Base-by-base conservation (phyloP, 2,797 vertebrate genomes). In the Enteromius unitaeniatus region DNA sequence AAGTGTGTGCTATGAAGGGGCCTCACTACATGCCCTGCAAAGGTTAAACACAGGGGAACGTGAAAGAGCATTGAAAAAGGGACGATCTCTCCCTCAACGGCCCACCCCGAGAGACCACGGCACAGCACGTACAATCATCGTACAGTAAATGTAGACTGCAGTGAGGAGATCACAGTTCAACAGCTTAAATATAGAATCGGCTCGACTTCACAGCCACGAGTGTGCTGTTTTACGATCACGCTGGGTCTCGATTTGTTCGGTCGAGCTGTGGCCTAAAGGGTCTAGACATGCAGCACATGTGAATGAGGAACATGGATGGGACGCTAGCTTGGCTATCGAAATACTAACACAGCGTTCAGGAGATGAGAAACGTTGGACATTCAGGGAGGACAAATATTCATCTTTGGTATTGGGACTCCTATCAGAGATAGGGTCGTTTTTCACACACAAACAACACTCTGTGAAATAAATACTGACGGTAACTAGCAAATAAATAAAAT, bases 351-450 rank as follows among this genome's bases (percentile, higher is more conserved):
- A 76, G 83, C 74, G 64, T 23, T 81, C 82, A 72, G 51, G 74
- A 83, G 82, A 83, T 78, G 74, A 70, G 45, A 77, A 76, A 82
- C 62, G 31, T 55, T 5, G 26, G 75, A 95, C 94, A 96, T 95
- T 95, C 95, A 95, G 93, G 94, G 94, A 94, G 92, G 92, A 90
- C 91, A 94, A 86, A 95, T 93, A 93, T 94, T 94, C 89, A 93
- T 96, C 95, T 96, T 96, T 96, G 95, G 95, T 95, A 95, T 95
- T 95, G 93, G 94, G 93, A 94, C 93, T 92, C 94, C 95, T 94
- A 95, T 95, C 93, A 91, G 92, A 93, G 93, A 93, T 91, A 94
- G 92, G 91, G 94, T 93, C 87, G 92, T 93, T 93, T 93, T 91
- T 93, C 93, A 95, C 92, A 92, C 91, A 95, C 94, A 93, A 91